Base-by-base conservation (phyloP, 2,797 vertebrate species). In the Antrozous pallidus region DNA sequence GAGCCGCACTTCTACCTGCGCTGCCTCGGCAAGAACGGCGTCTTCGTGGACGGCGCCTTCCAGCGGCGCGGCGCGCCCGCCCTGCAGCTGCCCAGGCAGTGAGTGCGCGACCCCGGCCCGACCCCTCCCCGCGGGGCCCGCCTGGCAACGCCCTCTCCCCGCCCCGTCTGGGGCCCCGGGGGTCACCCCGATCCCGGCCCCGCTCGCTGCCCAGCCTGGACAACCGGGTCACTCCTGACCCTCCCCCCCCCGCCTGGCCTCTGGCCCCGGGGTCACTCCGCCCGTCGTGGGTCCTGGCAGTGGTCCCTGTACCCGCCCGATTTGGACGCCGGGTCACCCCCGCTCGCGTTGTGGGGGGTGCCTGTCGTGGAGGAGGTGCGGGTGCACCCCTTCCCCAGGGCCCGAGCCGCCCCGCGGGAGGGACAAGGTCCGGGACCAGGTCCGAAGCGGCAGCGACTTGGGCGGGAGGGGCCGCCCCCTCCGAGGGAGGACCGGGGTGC, bases 31-130 rank as follows among this genome's bases (percentile, higher is more conserved):
- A 99, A 99, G 98, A 99, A 99, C 97, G 99, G 99, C 86, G 99
- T 99, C 95, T 99, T 99, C 98, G 99, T 99, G 91, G 99, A 99
- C 98, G 99, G 99, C 31, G 99, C 99, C 97, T 99, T 99, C 97
- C 99, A 99, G 98, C 98, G 99, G 93, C 98, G 99, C 97, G 99
- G 99, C 86, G 99, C 99, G 85, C 98, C 99, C 88, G 98, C 99
- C 93, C 98, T 99, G 86, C 98, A 97, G 97, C 98, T 99, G n/a
- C 99, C 99, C 96, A 97, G 98, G 97, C 99, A 99, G 99, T 99
- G 98, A 99, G 99, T 99, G 82, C 42, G 82, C 63, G 79, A 36
- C 38, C 33, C 69, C 51, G 13, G 10, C 54, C 36, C 31, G 20
- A 8, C 45, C 20, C 20, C n/a, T 67, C 49, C 20, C 20, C n/a